Percentiles rank a stretch among this genome's conserved stretches.
phyloP scores from a whole-genome alignment of 92 coral and sea anemone species.

The Isaurus tuberculatus region DNA sequence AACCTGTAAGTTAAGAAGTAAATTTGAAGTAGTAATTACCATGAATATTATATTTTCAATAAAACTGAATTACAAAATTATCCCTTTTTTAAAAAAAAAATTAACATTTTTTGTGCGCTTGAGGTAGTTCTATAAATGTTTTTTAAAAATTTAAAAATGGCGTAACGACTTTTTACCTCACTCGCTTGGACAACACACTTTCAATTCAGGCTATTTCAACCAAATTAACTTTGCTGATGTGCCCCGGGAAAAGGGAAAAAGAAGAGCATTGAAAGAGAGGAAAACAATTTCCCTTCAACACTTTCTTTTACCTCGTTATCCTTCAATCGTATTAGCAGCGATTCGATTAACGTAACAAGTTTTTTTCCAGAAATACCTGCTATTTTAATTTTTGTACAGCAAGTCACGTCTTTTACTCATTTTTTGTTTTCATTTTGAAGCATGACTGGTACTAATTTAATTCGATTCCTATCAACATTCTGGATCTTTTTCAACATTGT shows the following conservation, averaged over 20 bases:
- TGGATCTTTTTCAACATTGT: constrained; percentile 48
- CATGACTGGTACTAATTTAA: not conserved
- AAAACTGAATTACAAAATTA: no score
- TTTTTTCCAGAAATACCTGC: not conserved
- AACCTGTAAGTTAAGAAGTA: no score
- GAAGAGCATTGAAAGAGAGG: not conserved
- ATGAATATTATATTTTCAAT: no score
- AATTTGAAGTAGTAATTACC: no score
- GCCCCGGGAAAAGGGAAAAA: not conserved
- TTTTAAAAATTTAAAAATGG: no score
- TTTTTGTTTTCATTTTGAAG: not conserved
- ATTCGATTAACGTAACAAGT: not conserved
- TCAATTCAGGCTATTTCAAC: not conserved
- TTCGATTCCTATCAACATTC: not conserved
- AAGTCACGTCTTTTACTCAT: not conserved
- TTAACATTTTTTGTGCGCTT: no score
- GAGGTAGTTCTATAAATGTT: no score
- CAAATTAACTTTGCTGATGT: not conserved
- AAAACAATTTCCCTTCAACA: not conserved
- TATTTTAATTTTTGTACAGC: not conserved
- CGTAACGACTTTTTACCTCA: no score
- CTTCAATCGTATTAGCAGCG: not conserved
- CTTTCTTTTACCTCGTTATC: not conserved
- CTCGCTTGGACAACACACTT: not conserved
- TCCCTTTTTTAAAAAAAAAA: no score